These are phyloP conservation scores for Carassius auratus DNA, from an alignment of 2,113 vertebrate species.

Conservation along the genomic window DNA sequence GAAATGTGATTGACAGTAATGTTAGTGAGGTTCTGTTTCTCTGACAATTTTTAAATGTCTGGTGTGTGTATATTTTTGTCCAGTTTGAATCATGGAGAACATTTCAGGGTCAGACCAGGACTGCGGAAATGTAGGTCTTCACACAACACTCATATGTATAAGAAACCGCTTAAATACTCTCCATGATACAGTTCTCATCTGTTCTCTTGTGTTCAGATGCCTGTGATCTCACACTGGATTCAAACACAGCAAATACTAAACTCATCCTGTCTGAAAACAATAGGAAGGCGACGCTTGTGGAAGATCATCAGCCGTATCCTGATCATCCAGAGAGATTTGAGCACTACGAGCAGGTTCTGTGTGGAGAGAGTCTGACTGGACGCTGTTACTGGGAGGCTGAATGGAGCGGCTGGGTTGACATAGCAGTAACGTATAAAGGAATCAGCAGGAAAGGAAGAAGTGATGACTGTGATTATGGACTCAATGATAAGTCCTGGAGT, in stretches of 20 bases:
- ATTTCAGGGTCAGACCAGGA: neutral
- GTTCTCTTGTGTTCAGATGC: neutral
- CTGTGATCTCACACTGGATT: neutral
- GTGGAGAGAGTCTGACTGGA: neutral
- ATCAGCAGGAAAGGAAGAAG: neutral
- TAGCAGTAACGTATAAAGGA: neutral
- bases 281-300: neutral
- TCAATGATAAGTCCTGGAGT: neutral
- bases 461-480: neutral
- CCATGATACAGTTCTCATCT: neutral
- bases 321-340: neutral
- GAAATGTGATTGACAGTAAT: neutral
- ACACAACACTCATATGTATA: neutral
- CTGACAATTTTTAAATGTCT: neutral
- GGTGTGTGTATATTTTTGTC: neutral
- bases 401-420: neutral
- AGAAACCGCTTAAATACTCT: neutral
- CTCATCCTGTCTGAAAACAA: neutral
- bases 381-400: neutral
- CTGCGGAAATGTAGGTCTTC: neutral
- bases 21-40: neutral
- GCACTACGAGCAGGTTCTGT: neutral
- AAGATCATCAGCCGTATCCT: neutral
- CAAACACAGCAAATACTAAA: neutral
- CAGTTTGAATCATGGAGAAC: neutral